A percentile compares a stretch with the other conserved stretches of the same genome.
These are phyloP conservation scores for Cryptus viduatorius DNA, from an alignment of 2,888 invertebrate species.

Conservation along the genomic window DNA sequence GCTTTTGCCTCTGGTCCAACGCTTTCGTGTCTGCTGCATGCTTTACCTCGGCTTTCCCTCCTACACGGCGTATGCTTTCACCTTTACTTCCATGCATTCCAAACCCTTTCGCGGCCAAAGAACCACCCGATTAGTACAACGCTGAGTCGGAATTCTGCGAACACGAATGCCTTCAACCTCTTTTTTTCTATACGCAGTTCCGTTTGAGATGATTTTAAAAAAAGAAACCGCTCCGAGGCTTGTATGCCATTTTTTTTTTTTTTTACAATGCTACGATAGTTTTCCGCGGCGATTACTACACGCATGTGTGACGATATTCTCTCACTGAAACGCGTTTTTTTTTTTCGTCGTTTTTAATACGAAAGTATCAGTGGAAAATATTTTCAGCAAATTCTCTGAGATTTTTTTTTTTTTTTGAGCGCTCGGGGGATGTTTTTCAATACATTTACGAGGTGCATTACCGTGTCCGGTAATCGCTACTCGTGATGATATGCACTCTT, in stretches of 20 bases:
- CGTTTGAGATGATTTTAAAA: background rate
- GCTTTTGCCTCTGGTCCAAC: slow-evolving; percentile 27
- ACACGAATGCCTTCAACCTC: slow-evolving; percentile 24
- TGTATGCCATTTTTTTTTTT: background rate
- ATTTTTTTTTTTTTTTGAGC: no score
- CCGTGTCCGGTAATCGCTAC: background rate
- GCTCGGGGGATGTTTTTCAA: background rate
- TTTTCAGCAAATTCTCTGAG: no score
- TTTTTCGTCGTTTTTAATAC: no score
- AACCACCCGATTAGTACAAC: slow-evolving; percentile 27
- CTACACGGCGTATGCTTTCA: slow-evolving; percentile 5
- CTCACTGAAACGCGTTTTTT: no score
- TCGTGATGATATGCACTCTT: background rate
- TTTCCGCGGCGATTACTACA: background rate
- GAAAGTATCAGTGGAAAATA: no score
- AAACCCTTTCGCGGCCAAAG: slow-evolving; percentile 22
- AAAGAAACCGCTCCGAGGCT: background rate
- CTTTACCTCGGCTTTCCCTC: slow-evolving; percentile 1
- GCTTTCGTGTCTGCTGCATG: slow-evolving; percentile 20
- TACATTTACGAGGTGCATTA: background rate
- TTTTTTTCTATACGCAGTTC: background rate
- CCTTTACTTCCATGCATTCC: slow-evolving; percentile 37
- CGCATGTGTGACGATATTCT: background rate
- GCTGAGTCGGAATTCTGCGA: slow-evolving; percentile 25
- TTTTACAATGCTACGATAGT: background rate